Conservation (phyloP, 1,140 invertebrate species). For the Drosophila malerkotliana region DNA sequence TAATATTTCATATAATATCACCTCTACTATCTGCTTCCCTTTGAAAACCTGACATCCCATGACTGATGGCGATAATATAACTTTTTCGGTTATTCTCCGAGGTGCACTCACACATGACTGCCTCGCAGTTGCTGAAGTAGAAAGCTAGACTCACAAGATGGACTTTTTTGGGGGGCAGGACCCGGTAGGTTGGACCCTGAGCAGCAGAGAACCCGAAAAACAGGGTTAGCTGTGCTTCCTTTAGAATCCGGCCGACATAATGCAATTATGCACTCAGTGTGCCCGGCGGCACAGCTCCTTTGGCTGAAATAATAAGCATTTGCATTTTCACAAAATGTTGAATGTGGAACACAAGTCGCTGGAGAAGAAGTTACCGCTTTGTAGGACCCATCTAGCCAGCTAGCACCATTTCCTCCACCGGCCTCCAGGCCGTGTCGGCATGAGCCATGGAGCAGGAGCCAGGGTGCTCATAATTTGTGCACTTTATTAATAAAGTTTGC, state of each 20-base stretch:
- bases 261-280: constrained; percentile 63
- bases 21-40: not conserved
- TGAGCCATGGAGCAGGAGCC: constrained; percentile 27
- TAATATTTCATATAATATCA: not conserved
- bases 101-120: constrained; percentile 76
- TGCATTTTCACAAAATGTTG: constrained; percentile 68
- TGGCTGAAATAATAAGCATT: constrained; percentile 64
- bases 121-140: constrained; percentile 35
- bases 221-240: constrained; percentile 19
- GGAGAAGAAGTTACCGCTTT: constrained; percentile 49
- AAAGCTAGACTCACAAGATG: constrained; percentile 13
- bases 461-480: constrained; percentile 73
- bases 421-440: constrained; percentile 37
- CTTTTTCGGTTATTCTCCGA: constrained; percentile 66
- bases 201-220: not conserved
- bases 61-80: constrained; percentile 57
- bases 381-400: not conserved
- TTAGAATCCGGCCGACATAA: constrained; percentile 49
- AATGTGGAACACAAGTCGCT: constrained; percentile 62
- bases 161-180: not conserved
- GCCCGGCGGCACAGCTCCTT: constrained; percentile 54
- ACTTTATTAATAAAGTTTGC: constrained; percentile 78
- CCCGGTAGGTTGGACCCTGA: not conserved
- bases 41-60: not conserved
- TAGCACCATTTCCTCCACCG: too few species aligned